phyloP scores from a whole-genome alignment of 2,113 vertebrate species.

The Patagioenas fasciata region DNA sequence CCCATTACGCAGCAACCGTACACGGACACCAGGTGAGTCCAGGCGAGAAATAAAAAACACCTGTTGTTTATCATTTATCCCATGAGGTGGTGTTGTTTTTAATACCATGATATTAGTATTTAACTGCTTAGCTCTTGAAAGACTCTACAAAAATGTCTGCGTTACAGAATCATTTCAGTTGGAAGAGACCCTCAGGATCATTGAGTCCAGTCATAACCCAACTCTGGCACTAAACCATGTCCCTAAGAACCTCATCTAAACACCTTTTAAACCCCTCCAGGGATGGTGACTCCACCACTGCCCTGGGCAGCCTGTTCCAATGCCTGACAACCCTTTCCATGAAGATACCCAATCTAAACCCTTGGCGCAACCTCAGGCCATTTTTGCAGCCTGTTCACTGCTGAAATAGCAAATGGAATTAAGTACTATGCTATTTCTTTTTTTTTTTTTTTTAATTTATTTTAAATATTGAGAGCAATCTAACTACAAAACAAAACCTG shows the following conservation, averaged over 20 bases:
- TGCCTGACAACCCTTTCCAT: too few relatives aligned
- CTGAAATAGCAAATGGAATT: not conserved
- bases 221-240: too few relatives aligned
- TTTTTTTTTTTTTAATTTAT: not conserved
- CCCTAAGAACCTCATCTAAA: too few relatives aligned
- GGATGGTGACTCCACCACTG: too few relatives aligned
- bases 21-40: constrained; percentile 73
- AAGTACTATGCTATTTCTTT: not conserved
- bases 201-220: too few relatives aligned
- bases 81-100: not conserved
- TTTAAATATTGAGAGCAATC: not conserved
- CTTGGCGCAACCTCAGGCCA: too few relatives aligned
- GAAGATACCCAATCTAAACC: too few relatives aligned
- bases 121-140: not conserved
- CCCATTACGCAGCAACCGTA: constrained; percentile 81
- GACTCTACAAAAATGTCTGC: not conserved
- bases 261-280: too few relatives aligned
- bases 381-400: not conserved
- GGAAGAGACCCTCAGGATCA: too few relatives aligned
- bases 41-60: not conserved
- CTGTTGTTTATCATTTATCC: not conserved
- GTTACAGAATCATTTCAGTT: too few relatives aligned
- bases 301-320: too few relatives aligned
- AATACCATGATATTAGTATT: not conserved
- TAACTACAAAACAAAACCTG: not conserved